These are phyloP conservation scores for Stercorarius parasiticus DNA, from an alignment of 2,113 vertebrate species.

Conservation along the genomic window DNA sequence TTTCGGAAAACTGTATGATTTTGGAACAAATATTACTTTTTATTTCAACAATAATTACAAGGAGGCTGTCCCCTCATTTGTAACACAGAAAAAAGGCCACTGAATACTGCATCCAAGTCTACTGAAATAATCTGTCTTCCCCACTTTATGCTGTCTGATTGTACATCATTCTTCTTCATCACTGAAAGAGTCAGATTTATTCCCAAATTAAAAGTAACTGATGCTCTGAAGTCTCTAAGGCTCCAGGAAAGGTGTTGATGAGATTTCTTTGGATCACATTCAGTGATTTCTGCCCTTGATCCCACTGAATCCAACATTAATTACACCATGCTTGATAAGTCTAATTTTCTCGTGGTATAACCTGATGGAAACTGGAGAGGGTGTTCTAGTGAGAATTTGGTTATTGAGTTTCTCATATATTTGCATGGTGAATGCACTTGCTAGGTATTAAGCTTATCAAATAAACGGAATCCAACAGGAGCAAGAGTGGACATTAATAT, in stretches of 20 bases:
- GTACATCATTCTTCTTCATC: not conserved
- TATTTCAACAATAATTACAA: not conserved
- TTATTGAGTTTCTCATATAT: not conserved
- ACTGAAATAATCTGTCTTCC: not conserved
- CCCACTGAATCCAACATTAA: not conserved
- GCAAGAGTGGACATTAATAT: not conserved
- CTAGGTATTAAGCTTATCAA: not conserved
- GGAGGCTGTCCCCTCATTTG: not conserved
- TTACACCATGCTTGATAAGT: not conserved
- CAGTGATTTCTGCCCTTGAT: not conserved
- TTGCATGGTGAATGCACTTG: not conserved
- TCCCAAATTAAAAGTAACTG: not conserved
- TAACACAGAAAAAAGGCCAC: not conserved
- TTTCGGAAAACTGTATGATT: not conserved
- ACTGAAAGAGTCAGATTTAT: not conserved
- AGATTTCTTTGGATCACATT: not conserved
- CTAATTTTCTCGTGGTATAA: not conserved
- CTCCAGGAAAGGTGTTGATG: not conserved
- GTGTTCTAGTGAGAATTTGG: not conserved
- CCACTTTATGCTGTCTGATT: not conserved
- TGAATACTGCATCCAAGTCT: not conserved
- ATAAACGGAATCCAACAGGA: not conserved
- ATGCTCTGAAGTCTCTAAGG: not conserved
- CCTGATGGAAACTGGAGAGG: not conserved
- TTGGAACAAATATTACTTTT: not conserved